These are phyloP conservation scores for Aethes cnicana DNA, from an alignment of 2,888 invertebrate genomes.

Conservation along the genomic window DNA sequence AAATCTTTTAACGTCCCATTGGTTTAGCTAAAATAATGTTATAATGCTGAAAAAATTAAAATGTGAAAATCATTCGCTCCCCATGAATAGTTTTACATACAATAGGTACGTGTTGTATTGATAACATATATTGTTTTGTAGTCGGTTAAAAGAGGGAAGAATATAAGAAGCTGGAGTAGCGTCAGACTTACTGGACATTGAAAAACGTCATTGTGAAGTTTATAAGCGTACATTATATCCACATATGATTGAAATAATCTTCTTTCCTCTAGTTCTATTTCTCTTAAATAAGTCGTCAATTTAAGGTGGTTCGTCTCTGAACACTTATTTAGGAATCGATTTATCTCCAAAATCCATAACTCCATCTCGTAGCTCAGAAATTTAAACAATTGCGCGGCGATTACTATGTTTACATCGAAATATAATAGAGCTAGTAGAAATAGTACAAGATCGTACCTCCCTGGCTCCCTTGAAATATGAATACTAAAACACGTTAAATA, in stretches of 20 bases:
- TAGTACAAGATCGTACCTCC: background rate
- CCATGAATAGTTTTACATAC: too few relatives aligned
- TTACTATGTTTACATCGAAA: slow-evolving; percentile 7
- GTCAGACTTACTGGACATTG: background rate
- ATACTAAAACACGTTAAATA: background rate
- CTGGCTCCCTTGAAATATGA: too few relatives aligned
- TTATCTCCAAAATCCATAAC: background rate
- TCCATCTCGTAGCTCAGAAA: background rate
- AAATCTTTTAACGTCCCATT: too few relatives aligned
- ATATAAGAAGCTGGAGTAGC: too few relatives aligned
- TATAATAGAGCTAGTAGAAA: background rate
- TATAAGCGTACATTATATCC: background rate
- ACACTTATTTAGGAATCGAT: background rate
- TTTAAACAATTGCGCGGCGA: background rate
- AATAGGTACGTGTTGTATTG: too few relatives aligned
- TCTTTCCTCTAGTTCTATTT: background rate
- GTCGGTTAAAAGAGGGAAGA: too few relatives aligned
- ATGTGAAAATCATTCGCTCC: too few relatives aligned
- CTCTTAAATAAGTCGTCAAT: background rate
- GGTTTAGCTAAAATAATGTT: too few relatives aligned
- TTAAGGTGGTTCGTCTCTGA: background rate
- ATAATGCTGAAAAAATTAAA: too few relatives aligned
- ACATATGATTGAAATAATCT: background rate
- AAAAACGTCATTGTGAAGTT: background rate
- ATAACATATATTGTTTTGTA: too few relatives aligned